Conservation (phyloP, 2,113 vertebrate genomes). For the Amazona vittata region DNA sequence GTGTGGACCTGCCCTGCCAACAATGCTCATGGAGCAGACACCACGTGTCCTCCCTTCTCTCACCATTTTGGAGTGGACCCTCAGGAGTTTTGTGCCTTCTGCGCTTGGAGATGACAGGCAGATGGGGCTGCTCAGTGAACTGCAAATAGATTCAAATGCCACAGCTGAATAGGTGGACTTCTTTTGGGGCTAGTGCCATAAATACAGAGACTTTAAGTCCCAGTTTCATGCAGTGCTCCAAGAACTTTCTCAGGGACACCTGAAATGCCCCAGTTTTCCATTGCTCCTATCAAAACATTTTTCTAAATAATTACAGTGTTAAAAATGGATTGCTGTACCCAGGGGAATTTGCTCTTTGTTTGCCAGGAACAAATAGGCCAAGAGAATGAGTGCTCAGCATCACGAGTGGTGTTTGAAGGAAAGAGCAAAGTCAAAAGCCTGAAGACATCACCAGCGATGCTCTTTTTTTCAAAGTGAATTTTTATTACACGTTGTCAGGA, state of each 20-base stretch:
- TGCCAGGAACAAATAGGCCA: slow-evolving; percentile 68
- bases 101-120: neutral
- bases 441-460: neutral
- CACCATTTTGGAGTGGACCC: neutral
- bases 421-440: slow-evolving; percentile 65
- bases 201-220: neutral
- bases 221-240: neutral
- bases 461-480: slow-evolving; percentile 15
- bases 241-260: slow-evolving; percentile 49
- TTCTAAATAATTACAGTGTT: slow-evolving; percentile 65
- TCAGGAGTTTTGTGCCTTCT: neutral
- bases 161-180: neutral
- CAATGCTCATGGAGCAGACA: neutral
- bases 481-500: neutral
- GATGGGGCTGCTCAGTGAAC: neutral
- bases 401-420: slow-evolving; percentile 59
- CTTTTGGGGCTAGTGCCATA: neutral
- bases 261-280: slow-evolving; percentile 59
- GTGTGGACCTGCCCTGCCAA: fast-evolving
- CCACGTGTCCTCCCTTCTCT: neutral
- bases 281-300: slow-evolving; percentile 51
- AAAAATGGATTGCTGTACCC: slow-evolving; percentile 63
- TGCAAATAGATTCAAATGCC: neutral
- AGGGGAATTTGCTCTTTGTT: slow-evolving; percentile 57
- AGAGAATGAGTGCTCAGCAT: slow-evolving; percentile 55